phyloP scores from a whole-genome alignment of 2,797 vertebrate species.

The Myripristis jacobus region DNA sequence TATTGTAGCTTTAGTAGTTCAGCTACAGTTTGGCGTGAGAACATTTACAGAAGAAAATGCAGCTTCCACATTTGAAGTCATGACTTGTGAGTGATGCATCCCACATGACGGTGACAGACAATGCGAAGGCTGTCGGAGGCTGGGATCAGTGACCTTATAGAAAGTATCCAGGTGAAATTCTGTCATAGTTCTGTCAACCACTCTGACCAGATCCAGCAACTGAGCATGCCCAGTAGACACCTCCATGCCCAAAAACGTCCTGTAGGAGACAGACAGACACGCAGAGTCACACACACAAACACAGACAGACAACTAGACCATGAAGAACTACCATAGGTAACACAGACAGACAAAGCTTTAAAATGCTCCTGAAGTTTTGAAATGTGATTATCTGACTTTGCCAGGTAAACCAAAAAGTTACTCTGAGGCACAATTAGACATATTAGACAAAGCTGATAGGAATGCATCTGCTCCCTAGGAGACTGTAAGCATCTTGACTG shows the following conservation, averaged over 20 bases:
- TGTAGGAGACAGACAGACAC: slow-evolving; percentile 26
- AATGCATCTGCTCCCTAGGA: background rate
- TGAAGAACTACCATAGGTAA: no score
- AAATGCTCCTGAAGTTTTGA: no score
- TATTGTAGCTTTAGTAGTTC: no score
- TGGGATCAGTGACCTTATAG: slow-evolving; percentile 83
- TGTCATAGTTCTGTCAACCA: slow-evolving; percentile 87
- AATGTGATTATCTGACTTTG: no score
- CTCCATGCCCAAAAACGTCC: slow-evolving; percentile 80
- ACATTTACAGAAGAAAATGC: no score
- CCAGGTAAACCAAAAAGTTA: no score
- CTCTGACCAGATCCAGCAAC: slow-evolving; percentile 84
- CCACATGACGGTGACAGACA: background rate
- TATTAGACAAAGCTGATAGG: background rate
- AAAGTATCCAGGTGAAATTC: slow-evolving; percentile 89
- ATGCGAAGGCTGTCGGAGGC: background rate
- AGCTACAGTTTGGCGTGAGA: background rate
- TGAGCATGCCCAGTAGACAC: slow-evolving; percentile 84
- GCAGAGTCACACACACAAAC: background rate
- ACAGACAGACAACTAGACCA: background rate
- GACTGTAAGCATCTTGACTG: background rate
- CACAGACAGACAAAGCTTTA: no score
- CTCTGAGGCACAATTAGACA: no score
- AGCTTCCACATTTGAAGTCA: no score
- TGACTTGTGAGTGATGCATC: background rate